Conservation (phyloP, 2,888 invertebrate genomes). For the Clitarchus hookeri region DNA sequence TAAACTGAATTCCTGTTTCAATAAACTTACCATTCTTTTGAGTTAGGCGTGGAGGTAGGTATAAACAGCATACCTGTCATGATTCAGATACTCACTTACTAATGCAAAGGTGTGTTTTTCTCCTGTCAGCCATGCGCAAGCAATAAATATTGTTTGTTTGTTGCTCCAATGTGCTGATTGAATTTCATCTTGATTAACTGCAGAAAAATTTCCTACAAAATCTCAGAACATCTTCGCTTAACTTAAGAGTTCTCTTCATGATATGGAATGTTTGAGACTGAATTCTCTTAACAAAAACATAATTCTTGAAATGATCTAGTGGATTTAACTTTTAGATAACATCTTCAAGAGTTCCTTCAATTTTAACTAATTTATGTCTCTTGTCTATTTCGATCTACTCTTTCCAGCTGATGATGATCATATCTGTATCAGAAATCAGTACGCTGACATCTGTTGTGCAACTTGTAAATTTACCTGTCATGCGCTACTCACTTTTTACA, state of each 20-base stretch:
- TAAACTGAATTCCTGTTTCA: background rate
- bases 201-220: constrained; percentile 33
- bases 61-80: constrained; percentile 28
- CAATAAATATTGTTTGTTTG: constrained; percentile 34
- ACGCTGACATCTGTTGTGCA: too few species aligned
- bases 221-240: constrained; percentile 30
- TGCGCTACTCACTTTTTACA: too few species aligned
- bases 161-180: constrained; percentile 34
- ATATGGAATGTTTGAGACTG: constrained; percentile 31
- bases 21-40: background rate
- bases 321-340: background rate
- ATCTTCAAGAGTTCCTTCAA: background rate
- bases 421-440: too few species aligned
- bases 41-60: constrained; percentile 17
- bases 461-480: too few species aligned
- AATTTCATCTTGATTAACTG: constrained; percentile 33
- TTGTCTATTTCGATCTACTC: too few species aligned
- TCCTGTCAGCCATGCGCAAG: constrained; percentile 30
- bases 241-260: constrained; percentile 18
- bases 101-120: constrained; percentile 26
- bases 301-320: constrained; percentile 29
- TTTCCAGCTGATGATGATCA: too few species aligned
- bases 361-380: background rate
- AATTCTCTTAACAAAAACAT: constrained; percentile 32
- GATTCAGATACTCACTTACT: constrained; percentile 30